Evolutionary conservation across 2,888 invertebrate species (phyloP).

Genomic region (Branchinecta sandiegonensis): DNA sequence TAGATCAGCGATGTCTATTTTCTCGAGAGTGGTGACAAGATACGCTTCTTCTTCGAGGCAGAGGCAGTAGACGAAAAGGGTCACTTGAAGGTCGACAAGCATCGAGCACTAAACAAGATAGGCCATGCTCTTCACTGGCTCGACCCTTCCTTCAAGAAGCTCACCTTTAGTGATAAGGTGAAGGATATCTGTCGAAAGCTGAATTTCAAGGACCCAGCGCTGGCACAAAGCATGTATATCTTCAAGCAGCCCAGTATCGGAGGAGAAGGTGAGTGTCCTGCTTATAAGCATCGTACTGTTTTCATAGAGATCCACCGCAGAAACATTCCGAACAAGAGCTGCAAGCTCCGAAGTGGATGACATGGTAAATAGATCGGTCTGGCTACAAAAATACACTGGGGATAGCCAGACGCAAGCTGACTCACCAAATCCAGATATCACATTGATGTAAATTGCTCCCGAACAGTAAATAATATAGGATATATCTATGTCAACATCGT

Average conservation of each 20-base stretch:
- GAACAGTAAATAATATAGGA: too few relatives aligned
- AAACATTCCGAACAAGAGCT: too few relatives aligned
- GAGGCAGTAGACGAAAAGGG: constrained; percentile 61
- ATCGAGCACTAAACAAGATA: constrained; percentile 54
- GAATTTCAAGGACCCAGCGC: constrained; percentile 58
- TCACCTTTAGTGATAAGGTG: constrained; percentile 70
- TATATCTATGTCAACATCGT: too few relatives aligned
- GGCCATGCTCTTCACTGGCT: constrained; percentile 54
- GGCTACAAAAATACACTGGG: too few relatives aligned
- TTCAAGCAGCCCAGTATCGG: constrained; percentile 88
- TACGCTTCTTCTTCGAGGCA: constrained; percentile 78
- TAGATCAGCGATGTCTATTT: constrained; percentile 62
- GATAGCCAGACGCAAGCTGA: too few relatives aligned
- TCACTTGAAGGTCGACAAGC: constrained; percentile 48
- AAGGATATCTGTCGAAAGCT: constrained; percentile 57
- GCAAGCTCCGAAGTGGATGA: too few relatives aligned
- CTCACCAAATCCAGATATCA: too few relatives aligned
- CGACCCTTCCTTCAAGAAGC: constrained; percentile 60
- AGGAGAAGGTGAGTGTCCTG: constrained; percentile 52
- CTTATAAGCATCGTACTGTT: too few relatives aligned
- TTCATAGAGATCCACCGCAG: too few relatives aligned
- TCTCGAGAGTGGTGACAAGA: constrained; percentile 77
- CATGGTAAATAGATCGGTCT: neutral
- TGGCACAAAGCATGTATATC: constrained; percentile 95
- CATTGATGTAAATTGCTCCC: too few relatives aligned